phyloP scores from a whole-genome alignment of 2,113 vertebrate genomes.

The Oncorhynchus kisutch region DNA sequence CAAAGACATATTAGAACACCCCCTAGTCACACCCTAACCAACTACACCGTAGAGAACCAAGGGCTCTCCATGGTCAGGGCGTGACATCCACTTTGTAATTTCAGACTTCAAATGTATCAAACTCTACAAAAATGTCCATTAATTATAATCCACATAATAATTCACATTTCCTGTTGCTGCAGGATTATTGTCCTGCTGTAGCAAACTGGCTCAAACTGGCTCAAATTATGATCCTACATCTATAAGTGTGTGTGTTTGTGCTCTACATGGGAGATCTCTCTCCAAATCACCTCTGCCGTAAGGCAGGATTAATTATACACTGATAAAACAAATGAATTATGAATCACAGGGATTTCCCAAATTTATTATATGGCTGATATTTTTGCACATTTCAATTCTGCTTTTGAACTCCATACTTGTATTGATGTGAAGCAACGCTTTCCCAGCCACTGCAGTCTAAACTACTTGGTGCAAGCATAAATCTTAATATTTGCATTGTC shows the following conservation, averaged over 20 bases:
- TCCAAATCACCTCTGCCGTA: not conserved
- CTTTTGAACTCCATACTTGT: not conserved
- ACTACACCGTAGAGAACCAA: too few relatives aligned
- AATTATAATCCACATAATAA: too few relatives aligned
- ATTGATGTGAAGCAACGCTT: not conserved
- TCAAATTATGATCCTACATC: too few relatives aligned
- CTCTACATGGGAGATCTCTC: not conserved
- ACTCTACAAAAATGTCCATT: too few relatives aligned
- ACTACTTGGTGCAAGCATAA: not conserved
- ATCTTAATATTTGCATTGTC: not conserved
- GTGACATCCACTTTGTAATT: too few relatives aligned
- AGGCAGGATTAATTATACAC: constrained; percentile 4
- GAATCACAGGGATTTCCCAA: constrained; percentile 6
- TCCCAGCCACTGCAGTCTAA: constrained; percentile 1
- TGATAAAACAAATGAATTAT: constrained; percentile 5
- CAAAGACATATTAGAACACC: too few relatives aligned
- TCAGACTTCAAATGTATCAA: too few relatives aligned
- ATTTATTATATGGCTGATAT: constrained; percentile 1
- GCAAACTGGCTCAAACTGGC: too few relatives aligned
- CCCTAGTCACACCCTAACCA: too few relatives aligned
- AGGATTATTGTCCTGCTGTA: too few relatives aligned
- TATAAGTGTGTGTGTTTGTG: not conserved
- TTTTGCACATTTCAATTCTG: not conserved
- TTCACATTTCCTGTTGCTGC: too few relatives aligned
- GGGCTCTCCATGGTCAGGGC: too few relatives aligned